phyloP scores from a whole-genome alignment of 92 coral and sea anemone species.

The Parazoanthus atlanticus region DNA sequence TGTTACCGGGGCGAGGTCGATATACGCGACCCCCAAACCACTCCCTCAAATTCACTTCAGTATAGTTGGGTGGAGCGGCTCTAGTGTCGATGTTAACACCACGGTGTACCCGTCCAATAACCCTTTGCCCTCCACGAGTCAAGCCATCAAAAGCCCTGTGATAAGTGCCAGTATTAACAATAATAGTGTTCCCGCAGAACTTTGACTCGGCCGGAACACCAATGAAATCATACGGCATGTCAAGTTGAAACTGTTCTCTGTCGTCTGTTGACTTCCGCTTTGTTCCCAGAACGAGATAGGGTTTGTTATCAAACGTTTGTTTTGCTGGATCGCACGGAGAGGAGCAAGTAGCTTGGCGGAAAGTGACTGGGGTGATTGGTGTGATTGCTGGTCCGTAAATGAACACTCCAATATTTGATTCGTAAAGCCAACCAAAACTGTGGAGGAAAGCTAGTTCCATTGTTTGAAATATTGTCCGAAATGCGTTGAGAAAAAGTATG shows the following conservation, averaged over 20 bases:
- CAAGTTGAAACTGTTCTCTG: conserved; percentile 40
- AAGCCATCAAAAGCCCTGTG: conserved; percentile 43
- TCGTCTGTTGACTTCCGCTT: conserved; percentile 32
- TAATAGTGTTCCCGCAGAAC: conserved; percentile 58
- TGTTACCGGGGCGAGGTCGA: background rate
- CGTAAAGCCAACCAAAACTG: conserved; percentile 65
- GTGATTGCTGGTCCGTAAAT: conserved; percentile 20
- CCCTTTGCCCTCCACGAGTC: conserved; percentile 2
- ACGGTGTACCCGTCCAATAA: conserved; percentile 30
- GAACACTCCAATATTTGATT: conserved; percentile 46
- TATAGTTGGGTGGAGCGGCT: conserved; percentile 43
- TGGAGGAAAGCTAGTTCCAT: too few species aligned
- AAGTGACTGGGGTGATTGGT: conserved; percentile 43
- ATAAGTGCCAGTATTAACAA: conserved; percentile 44
- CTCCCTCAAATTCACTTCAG: conserved; percentile 40
- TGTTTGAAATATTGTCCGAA: too few species aligned
- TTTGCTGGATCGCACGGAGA: conserved; percentile 52
- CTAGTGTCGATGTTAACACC: conserved; percentile 46
- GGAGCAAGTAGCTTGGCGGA: conserved; percentile 49
- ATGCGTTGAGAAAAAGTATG: too few species aligned
- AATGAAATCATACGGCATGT: conserved; percentile 51
- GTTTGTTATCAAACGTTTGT: conserved; percentile 26
- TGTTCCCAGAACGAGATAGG: conserved; percentile 46
- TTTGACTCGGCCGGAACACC: conserved; percentile 46
- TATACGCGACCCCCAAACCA: conserved; percentile 4